These are phyloP conservation scores for Hoplostethus mediterraneus DNA, from an alignment of 2,797 vertebrate species.

Conservation along the genomic window DNA sequence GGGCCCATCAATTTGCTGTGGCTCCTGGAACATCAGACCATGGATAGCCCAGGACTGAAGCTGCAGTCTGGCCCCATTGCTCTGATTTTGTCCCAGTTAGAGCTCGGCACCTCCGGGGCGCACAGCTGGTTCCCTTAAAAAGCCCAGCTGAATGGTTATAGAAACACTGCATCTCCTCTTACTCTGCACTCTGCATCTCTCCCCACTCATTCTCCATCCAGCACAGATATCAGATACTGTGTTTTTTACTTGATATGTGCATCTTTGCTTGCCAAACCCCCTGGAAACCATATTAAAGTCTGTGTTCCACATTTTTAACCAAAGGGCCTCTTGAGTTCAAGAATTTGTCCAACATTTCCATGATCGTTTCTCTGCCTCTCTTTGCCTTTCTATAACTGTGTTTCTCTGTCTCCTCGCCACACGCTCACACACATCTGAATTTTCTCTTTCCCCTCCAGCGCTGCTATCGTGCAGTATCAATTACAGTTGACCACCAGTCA, in stretches of 20 bases:
- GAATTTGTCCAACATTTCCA: slow-evolving; percentile 79
- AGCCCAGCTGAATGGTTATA: slow-evolving; percentile 72
- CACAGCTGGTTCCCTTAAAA: slow-evolving; percentile 82
- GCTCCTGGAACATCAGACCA: slow-evolving; percentile 83
- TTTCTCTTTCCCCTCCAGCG: slow-evolving; percentile 69
- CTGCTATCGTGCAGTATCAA: slow-evolving; percentile 71
- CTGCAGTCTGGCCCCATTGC: slow-evolving; percentile 60
- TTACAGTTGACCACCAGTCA: slow-evolving; percentile 81
- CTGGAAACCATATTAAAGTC: slow-evolving; percentile 80
- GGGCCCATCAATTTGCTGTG: slow-evolving; percentile 79
- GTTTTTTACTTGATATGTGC: slow-evolving; percentile 75
- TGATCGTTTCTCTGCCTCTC: slow-evolving; percentile 53
- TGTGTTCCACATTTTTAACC: slow-evolving; percentile 73
- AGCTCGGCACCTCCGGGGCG: slow-evolving; percentile 75
- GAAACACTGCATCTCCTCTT: slow-evolving; percentile 82
- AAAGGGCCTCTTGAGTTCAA: slow-evolving; percentile 67
- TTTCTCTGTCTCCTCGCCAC: slow-evolving; percentile 62
- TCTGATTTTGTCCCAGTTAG: slow-evolving; percentile 69
- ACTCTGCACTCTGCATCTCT: slow-evolving; percentile 57
- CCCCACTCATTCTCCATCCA: slow-evolving; percentile 48
- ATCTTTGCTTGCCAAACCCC: slow-evolving; percentile 76
- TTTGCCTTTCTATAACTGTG: slow-evolving; percentile 39
- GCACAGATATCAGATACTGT: slow-evolving; percentile 75
- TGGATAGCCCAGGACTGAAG: slow-evolving; percentile 63
- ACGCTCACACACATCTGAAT: slow-evolving; percentile 76